These are phyloP conservation scores for Drosophila cracens DNA, from an alignment of 2,888 invertebrate species.

Conservation along the genomic window DNA sequence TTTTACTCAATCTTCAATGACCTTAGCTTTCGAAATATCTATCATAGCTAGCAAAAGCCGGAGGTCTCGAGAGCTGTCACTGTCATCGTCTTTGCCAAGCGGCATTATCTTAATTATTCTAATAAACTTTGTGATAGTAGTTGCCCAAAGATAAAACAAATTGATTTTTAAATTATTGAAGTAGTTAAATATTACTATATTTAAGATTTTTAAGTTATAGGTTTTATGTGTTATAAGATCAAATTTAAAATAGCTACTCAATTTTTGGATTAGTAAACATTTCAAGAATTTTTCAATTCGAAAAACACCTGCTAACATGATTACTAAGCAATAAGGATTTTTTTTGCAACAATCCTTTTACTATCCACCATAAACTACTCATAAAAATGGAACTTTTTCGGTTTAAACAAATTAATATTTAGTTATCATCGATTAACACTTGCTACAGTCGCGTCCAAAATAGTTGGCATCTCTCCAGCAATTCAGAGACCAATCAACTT, in stretches of 20 bases:
- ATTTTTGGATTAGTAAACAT: neutral
- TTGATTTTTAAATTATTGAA: neutral
- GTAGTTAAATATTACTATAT: neutral
- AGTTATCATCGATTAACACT: neutral
- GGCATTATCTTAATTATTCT: slow-evolving; percentile 42
- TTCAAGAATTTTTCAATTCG: neutral
- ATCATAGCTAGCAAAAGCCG: slow-evolving; percentile 18
- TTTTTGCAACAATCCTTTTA: neutral
- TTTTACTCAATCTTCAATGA: slow-evolving; percentile 49
- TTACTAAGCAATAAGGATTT: no score
- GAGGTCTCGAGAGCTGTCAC: neutral
- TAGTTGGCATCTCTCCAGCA: neutral
- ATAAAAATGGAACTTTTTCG: neutral
- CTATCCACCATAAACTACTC: neutral
- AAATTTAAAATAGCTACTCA: neutral
- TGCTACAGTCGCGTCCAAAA: slow-evolving; percentile 26
- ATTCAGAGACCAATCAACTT: neutral
- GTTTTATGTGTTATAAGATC: neutral
- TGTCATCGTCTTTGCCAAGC: slow-evolving; percentile 7
- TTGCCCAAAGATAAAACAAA: slow-evolving; percentile 9
- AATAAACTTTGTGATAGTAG: neutral
- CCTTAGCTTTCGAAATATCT: slow-evolving; percentile 57
- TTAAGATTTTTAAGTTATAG: neutral
- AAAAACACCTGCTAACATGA: neutral
- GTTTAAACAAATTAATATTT: neutral